phyloP scores from a whole-genome alignment of 2,797 vertebrate species.

The Poeciliopsis infans region DNA sequence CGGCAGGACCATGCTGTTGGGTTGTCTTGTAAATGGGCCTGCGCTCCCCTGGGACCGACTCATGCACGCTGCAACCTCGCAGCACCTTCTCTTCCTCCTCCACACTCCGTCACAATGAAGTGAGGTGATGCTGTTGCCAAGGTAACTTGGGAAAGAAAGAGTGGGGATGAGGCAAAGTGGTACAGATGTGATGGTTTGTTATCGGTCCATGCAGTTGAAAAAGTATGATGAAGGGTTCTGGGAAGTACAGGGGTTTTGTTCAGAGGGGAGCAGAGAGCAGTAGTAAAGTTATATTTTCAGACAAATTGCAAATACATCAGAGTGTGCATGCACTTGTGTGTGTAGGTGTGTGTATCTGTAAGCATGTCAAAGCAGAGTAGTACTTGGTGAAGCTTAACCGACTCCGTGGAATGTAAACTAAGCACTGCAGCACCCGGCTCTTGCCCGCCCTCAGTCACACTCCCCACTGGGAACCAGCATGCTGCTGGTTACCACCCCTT shows the following conservation, averaged over 20 bases:
- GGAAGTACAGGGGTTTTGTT: constrained; percentile 1
- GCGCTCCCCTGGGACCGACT: constrained; percentile 40
- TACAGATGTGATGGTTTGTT: constrained; percentile 54
- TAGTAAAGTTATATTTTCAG: constrained; percentile 21
- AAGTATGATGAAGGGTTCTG: constrained; percentile 17
- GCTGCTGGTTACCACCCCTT: constrained; percentile 1
- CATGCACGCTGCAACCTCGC: constrained; percentile 24
- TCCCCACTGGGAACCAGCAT: constrained; percentile 28
- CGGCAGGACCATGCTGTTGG: constrained; percentile 14
- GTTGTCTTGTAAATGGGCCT: constrained; percentile 55
- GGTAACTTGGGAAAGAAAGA: constrained; percentile 51
- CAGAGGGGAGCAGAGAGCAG: not conserved
- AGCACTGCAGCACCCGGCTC: constrained; percentile 61
- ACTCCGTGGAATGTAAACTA: constrained; percentile 76
- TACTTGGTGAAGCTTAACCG: constrained; percentile 54
- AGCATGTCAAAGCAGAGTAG: constrained; percentile 39
- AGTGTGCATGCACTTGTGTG: not conserved
- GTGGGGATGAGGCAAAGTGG: constrained; percentile 25
- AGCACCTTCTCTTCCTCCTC: constrained; percentile 18
- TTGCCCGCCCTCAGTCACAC: constrained; percentile 47
- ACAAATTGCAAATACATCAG: constrained; percentile 31
- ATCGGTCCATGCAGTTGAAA: constrained; percentile 44
- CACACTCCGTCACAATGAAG: constrained; percentile 36
- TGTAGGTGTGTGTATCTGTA: constrained; percentile 3
- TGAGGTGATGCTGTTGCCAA: constrained; percentile 68